Evolutionary conservation across 2,797 vertebrate genomes (phyloP).

Genomic region (Chelidonichthys spinosus): DNA sequence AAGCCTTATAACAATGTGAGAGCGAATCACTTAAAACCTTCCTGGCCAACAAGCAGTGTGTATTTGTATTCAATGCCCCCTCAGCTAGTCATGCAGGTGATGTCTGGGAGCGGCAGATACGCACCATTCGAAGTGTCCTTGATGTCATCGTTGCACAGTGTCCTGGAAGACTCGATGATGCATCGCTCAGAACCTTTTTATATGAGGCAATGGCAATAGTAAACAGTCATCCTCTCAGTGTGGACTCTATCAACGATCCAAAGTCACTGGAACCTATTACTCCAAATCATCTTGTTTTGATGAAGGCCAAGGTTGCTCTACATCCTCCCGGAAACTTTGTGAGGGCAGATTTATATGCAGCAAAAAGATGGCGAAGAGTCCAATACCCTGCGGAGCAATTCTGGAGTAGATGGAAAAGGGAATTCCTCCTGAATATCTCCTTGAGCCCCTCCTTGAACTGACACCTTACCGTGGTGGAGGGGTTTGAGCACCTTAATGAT

Average conservation of each 20-base stretch:
- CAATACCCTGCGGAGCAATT: slow-evolving; percentile 27
- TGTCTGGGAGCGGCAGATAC: slow-evolving; percentile 8
- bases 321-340: slow-evolving; percentile 36
- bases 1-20: too few relatives aligned
- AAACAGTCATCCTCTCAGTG: slow-evolving; percentile 22
- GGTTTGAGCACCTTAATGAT: too few relatives aligned
- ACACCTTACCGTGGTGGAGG: too few relatives aligned
- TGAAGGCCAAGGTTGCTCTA: slow-evolving; percentile 46
- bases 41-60: too few relatives aligned
- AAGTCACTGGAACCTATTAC: slow-evolving; percentile 17
- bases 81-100: slow-evolving; percentile 23
- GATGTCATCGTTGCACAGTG: slow-evolving; percentile 11
- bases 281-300: slow-evolving; percentile 39
- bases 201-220: slow-evolving; percentile 22
- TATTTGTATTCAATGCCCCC: slow-evolving; percentile 2
- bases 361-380: slow-evolving; percentile 39
- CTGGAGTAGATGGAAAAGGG: neutral
- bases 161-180: slow-evolving; percentile 13
- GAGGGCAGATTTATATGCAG: slow-evolving; percentile 31
- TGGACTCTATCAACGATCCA: slow-evolving; percentile 36
- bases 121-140: neutral
- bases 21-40: too few relatives aligned
- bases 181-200: slow-evolving; percentile 1
- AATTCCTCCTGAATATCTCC: too few relatives aligned
- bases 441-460: too few relatives aligned